phyloP scores from a whole-genome alignment of 2,888 invertebrate species.

The Pseudococcus longispinus region DNA sequence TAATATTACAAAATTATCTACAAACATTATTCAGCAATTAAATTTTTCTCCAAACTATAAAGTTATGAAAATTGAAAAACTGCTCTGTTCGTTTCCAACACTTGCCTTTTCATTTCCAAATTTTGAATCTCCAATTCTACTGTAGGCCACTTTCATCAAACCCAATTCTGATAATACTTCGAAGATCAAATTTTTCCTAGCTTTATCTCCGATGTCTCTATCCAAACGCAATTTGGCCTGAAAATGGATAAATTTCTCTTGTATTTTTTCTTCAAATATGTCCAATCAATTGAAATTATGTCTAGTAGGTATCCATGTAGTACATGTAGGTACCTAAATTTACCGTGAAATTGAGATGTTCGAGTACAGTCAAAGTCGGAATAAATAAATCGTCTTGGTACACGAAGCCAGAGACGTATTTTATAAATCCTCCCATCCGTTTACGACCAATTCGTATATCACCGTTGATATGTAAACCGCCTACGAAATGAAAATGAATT shows the following conservation, averaged over 20 bases:
- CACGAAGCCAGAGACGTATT: conserved; percentile 84
- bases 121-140: conserved; percentile 74
- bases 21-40: too few species aligned
- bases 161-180: conserved; percentile 70
- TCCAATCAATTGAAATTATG: background rate
- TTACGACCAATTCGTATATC: conserved; percentile 45
- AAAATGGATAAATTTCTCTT: conserved; percentile 55
- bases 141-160: conserved; percentile 73
- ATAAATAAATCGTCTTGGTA: conserved; percentile 92
- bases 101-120: conserved; percentile 56
- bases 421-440: conserved; percentile 70
- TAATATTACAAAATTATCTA: background rate
- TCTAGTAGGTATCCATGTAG: too few species aligned
- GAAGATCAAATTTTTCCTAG: conserved; percentile 75
- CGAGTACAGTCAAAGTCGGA: conserved; percentile 81
- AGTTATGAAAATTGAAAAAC: background rate
- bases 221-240: conserved; percentile 84
- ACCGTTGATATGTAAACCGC: conserved; percentile 13
- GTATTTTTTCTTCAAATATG: background rate
- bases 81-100: background rate
- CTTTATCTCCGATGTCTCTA: conserved; percentile 67
- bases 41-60: too few species aligned
- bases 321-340: conserved; percentile 57
- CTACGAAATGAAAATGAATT: background rate
- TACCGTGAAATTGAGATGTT: conserved; percentile 89